Percentiles rank a stretch among this genome's conserved stretches.
These are phyloP conservation scores for Agonopterix subpropinquella DNA, from an alignment of 2,888 invertebrate genomes.

Conservation along the genomic window DNA sequence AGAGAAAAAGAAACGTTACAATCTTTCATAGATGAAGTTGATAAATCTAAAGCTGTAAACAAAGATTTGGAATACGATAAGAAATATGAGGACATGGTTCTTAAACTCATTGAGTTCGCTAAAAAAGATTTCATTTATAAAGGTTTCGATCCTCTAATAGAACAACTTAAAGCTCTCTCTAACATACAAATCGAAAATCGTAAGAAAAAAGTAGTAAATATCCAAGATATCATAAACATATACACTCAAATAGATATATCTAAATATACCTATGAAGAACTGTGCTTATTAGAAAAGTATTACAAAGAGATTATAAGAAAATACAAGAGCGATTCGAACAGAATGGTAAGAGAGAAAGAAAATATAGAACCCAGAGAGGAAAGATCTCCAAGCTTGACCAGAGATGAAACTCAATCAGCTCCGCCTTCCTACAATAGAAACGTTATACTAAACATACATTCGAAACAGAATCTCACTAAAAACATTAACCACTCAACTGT, in stretches of 20 bases:
- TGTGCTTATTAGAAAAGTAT: constrained; percentile 61
- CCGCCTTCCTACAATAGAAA: constrained; percentile 40
- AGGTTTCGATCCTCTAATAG: constrained; percentile 69
- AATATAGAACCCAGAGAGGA: constrained; percentile 30
- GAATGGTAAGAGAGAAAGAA: constrained; percentile 34
- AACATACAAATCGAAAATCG: constrained; percentile 48
- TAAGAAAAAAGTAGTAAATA: constrained; percentile 47
- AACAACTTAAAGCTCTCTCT: constrained; percentile 53
- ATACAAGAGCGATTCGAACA: constrained; percentile 37
- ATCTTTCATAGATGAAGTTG: constrained; percentile 62
- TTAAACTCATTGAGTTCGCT: constrained; percentile 63
- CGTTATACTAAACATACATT: constrained; percentile 41
- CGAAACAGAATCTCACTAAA: constrained; percentile 32
- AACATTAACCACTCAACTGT: constrained; percentile 38
- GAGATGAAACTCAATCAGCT: constrained; percentile 27
- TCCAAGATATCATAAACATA: constrained; percentile 57
- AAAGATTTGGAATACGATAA: constrained; percentile 60
- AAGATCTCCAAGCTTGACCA: constrained; percentile 20
- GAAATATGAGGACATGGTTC: constrained; percentile 65
- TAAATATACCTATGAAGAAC: constrained; percentile 62
- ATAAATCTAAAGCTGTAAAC: constrained; percentile 53
- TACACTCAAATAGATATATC: constrained; percentile 60
- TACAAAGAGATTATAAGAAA: constrained; percentile 64
- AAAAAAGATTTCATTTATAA: constrained; percentile 65
- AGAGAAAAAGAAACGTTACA: constrained; percentile 54